Base-by-base conservation (phyloP, 2,797 vertebrate genomes). In the Bovichtus variegatus region DNA sequence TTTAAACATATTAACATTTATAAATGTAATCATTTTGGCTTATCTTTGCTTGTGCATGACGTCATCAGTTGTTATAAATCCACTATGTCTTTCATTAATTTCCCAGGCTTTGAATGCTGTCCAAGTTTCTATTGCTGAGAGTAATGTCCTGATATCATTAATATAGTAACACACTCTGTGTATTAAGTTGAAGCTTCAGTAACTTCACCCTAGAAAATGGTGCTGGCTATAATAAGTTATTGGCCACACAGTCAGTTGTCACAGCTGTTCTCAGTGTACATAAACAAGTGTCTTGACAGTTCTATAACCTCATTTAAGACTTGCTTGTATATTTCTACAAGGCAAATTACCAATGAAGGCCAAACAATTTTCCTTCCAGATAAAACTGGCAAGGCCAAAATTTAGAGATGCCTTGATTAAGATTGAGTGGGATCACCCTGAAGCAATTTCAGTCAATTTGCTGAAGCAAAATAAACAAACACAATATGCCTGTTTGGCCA, bases 381-480 rank as follows among this genome's bases (percentile, higher is more conserved):
- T 54, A 63, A 46, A 80, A 61, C 19, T 69, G 53, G 31, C 43
- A 55, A 31, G 46, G 29, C 21, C 41, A 29, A 53, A 16, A 64
- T 53, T 44, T 54, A 62, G 43, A 76, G 38, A 76, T 60, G 71
- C n/a, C 57, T 61, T 73, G 55, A 80, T 64, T 16, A 18, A 64
- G 36, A 76, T 80, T 59, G 36, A 76, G 36, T 34, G 23, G 62
- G 49, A 66, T 47, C 61, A 51, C 27, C 70, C 74, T 73, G 63
- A 58, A 85, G 73, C 61, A 54, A 59, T 75, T 65, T 74, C 53
- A 62, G 15, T 58, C 29, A 67, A 19, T 71, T 66, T 73, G 68
- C 41, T 71, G 43, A 68, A 55, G 54, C 46, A 70, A 80, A 51
- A 74, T 64, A 81, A 74, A 77, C 63, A 84, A 79, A 71, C 69